phyloP scores from a whole-genome alignment of 2,888 invertebrate genomes.

The Papilio gigon region DNA sequence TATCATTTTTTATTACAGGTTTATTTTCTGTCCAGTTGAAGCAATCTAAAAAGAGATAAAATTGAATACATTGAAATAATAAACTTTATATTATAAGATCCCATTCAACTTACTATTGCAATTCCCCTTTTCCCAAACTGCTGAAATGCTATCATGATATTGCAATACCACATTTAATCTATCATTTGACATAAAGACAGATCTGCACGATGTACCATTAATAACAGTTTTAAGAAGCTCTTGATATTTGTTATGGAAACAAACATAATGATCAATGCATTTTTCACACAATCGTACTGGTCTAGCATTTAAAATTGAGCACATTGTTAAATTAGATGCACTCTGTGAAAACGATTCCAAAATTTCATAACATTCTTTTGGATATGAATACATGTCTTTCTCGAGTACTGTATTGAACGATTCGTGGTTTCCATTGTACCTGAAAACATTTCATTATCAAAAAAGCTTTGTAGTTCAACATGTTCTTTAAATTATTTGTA shows the following conservation, averaged over 20 bases:
- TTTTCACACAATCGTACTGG: conserved; percentile 84
- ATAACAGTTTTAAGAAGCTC: conserved; percentile 71
- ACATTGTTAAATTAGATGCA: conserved; percentile 82
- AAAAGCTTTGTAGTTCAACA: not conserved
- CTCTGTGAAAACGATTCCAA: conserved; percentile 77
- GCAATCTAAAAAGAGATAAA: conserved; percentile 72
- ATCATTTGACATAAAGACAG: conserved; percentile 83
- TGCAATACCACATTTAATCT: conserved; percentile 83
- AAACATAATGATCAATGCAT: conserved; percentile 81
- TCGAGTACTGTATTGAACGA: conserved; percentile 4
- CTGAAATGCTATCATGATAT: conserved; percentile 79
- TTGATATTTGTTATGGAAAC: conserved; percentile 76
- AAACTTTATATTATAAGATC: conserved; percentile 19
- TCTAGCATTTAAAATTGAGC: conserved; percentile 83
- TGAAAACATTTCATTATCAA: conserved; percentile 42
- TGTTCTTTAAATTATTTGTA: not conserved
- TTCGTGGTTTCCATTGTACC: conserved; percentile 18
- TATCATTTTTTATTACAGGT: conserved; percentile 76
- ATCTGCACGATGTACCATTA: conserved; percentile 82
- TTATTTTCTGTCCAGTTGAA: conserved; percentile 73
- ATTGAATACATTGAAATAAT: conserved; percentile 24
- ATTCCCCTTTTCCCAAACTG: conserved; percentile 84
- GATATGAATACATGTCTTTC: conserved; percentile 45
- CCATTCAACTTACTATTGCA: conserved; percentile 82
- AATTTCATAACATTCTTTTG: conserved; percentile 58